Base-by-base conservation (phyloP, 1,140 invertebrate genomes). In the Leptinotarsa lineolata region DNA sequence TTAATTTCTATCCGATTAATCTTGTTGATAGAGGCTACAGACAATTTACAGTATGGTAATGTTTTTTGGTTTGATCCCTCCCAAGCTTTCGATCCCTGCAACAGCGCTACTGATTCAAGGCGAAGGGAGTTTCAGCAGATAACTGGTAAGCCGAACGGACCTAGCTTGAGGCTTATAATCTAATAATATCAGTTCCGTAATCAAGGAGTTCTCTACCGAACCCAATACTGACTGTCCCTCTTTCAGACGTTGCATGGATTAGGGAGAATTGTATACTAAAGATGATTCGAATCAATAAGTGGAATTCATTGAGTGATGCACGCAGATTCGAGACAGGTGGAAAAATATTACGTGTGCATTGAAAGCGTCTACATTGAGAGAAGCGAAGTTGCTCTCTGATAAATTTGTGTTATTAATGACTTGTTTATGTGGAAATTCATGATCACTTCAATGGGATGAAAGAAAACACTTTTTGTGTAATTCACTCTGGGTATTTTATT, bases 151-250 rank as follows among this genome's bases (percentile, higher is more conserved):
- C 65, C 39, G 60, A 67, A 45, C 65, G 65, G 73, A 69, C 74
- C 72, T 77, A 66, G 69, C 76, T 70, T 65, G 18, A 70, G 74
- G 76, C 66, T 72, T 70, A 76, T 74, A 77, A 79, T 79, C 74
- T 76, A 77, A 79, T 77, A 79, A 79, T 75, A 76, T 77, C 76
- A 77, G 54, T 72, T 48, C 65, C 72, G 73, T 79, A 77, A 79
- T 79, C 78, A 79, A 79, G 76, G 69, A 76, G 60, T 78, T 65
- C 54, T 66, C 65, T 20, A 30, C n/a, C 22, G 39, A 45, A 67
- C 75, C 39, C 75, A 73, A 63, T 73, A 44, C 60, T 70, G 22
- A 39, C 24, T 20, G 54, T 58, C 30, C 59, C 61, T 68, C 75
- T 63, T 76, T 18, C 13, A 20, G 60, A 63, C 13, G 20, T 15